Percentiles rank a stretch among this genome's conserved stretches.
These are phyloP conservation scores for Tholera decimalis DNA, from an alignment of 2,888 invertebrate species.

Conservation along the genomic window DNA sequence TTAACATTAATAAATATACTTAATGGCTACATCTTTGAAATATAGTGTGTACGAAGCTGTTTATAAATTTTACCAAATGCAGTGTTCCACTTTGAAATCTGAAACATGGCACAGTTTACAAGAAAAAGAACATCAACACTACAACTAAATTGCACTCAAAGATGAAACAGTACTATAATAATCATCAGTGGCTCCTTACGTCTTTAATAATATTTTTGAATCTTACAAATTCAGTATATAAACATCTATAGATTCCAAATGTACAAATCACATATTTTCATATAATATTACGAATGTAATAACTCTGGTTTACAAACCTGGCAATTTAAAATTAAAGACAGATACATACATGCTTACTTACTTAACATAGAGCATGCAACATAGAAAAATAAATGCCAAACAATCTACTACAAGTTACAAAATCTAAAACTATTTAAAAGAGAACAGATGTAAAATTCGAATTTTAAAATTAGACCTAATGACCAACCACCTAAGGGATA, in stretches of 20 bases:
- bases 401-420: constrained; percentile 64
- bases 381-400: constrained; percentile 72
- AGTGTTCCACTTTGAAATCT: constrained; percentile 68
- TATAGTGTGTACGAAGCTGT: constrained; percentile 65
- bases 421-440: constrained; percentile 55
- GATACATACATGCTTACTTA: constrained; percentile 33
- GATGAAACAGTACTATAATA: constrained; percentile 60
- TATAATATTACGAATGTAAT: constrained; percentile 52
- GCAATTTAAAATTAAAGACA: constrained; percentile 42
- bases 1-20: constrained; percentile 77
- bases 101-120: constrained; percentile 83
- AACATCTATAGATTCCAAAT: constrained; percentile 57
- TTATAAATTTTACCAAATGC: constrained; percentile 66
- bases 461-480: constrained; percentile 57
- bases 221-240: constrained; percentile 60
- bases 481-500: constrained; percentile 60
- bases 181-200: constrained; percentile 53
- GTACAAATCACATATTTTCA: constrained; percentile 59
- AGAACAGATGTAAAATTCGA: constrained; percentile 55
- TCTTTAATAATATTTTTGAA: constrained; percentile 57
- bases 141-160: constrained; percentile 81
- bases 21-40: constrained; percentile 72
- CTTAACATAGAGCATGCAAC: constrained; percentile 58
- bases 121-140: constrained; percentile 71
- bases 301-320: constrained; percentile 40